phyloP scores from a whole-genome alignment of 2,888 invertebrate genomes.

The Eristalis intricaria region DNA sequence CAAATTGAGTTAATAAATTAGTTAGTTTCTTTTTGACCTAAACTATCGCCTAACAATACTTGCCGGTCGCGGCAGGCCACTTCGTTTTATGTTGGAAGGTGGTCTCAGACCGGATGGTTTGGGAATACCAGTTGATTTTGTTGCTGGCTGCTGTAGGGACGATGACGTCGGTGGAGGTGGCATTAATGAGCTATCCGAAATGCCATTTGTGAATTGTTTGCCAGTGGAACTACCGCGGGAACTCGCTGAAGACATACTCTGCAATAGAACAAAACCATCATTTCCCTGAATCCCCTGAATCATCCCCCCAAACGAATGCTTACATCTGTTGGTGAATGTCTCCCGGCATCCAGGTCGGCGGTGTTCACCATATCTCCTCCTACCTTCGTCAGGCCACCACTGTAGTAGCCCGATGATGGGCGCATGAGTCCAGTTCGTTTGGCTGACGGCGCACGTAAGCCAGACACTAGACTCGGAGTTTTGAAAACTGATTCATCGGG shows the following conservation, averaged over 20 bases:
- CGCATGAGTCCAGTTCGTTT: conserved; percentile 78
- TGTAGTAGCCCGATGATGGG: conserved; percentile 80
- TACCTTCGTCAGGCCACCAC: conserved; percentile 75
- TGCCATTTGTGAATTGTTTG: conserved; percentile 58
- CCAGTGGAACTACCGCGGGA: conserved; percentile 77
- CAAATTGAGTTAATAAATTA: conserved; percentile 23
- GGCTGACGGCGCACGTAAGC: conserved; percentile 76
- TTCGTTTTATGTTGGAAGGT: conserved; percentile 78
- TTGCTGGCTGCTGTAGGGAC: conserved; percentile 69
- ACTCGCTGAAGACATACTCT: conserved; percentile 80
- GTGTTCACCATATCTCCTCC: conserved; percentile 71
- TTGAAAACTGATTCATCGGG: conserved; percentile 77
- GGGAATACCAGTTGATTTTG: conserved; percentile 78
- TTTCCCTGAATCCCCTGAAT: background rate
- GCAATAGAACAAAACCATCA: conserved; percentile 29
- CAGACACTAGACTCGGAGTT: conserved; percentile 78
- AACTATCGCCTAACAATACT: conserved; percentile 77
- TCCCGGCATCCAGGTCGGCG: conserved; percentile 76
- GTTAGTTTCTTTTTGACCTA: conserved; percentile 38
- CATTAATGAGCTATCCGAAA: conserved; percentile 47
- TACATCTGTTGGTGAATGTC: conserved; percentile 78
- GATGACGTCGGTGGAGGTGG: conserved; percentile 34
- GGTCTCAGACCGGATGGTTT: conserved; percentile 79
- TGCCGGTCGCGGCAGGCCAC: conserved; percentile 79
- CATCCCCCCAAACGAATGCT: conserved; percentile 16